A percentile compares a stretch with the other conserved stretches of the same genome.
Evolutionary conservation across 2,888 invertebrate genomes (phyloP).

Genomic region (Hylaea fasciaria): DNA sequence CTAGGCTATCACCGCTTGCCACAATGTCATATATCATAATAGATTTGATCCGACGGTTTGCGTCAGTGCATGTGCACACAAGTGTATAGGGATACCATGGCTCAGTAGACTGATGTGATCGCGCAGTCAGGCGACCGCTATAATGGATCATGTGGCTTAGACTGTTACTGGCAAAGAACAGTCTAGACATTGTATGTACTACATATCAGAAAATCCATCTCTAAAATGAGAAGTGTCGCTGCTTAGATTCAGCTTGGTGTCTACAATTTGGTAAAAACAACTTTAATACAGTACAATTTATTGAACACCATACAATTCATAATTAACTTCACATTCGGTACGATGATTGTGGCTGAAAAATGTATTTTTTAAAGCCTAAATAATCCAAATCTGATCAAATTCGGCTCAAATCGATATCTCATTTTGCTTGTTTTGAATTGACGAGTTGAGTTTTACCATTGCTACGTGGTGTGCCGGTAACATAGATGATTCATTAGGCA

Average conservation of each 20-base stretch:
- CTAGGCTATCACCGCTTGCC: no score
- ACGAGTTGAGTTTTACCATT: neutral
- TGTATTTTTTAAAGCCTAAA: no score
- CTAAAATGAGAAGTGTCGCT: neutral
- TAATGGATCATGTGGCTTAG: slow-evolving; percentile 8
- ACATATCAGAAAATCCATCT: neutral
- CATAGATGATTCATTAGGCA: slow-evolving; percentile 37
- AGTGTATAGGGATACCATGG: slow-evolving; percentile 12
- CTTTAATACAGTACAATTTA: no score
- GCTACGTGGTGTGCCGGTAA: slow-evolving; percentile 21
- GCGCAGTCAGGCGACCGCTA: slow-evolving; percentile 12
- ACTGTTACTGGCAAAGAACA: slow-evolving; percentile 2
- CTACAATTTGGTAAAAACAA: no score
- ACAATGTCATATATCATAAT: slow-evolving; percentile 37
- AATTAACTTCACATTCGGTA: no score
- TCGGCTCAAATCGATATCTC: neutral
- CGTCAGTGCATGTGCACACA: slow-evolving; percentile 35
- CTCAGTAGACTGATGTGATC: slow-evolving; percentile 14
- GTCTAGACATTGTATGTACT: neutral
- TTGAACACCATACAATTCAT: no score
- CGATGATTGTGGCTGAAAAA: no score
- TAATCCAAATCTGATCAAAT: neutral
- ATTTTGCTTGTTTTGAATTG: slow-evolving; percentile 5
- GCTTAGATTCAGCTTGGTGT: no score
- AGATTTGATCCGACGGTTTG: slow-evolving; percentile 32